phyloP scores from a whole-genome alignment of 2,797 vertebrate genomes.

The Chromobotia macracanthus region DNA sequence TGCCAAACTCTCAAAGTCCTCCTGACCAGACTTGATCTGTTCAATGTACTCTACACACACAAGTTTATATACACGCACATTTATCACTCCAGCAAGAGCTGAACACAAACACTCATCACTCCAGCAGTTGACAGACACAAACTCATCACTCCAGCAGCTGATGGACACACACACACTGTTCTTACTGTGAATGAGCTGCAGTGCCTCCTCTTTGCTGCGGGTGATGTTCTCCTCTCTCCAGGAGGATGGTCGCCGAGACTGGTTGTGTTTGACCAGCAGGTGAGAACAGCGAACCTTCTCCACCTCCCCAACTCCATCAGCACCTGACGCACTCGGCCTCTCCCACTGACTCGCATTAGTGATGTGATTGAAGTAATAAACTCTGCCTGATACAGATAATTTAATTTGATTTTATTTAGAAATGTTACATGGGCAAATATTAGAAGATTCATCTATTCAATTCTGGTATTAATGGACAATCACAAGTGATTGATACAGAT shows the following conservation, averaged over 20 bases:
- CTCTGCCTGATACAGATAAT: conserved; percentile 75
- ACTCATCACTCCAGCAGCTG: no score
- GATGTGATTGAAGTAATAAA: conserved; percentile 93
- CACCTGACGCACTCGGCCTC: conserved; percentile 78
- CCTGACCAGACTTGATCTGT: conserved; percentile 92
- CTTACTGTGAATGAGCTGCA: conserved; percentile 90
- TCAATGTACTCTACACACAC: conserved; percentile 88
- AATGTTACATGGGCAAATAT: no score
- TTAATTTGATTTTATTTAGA: no score
- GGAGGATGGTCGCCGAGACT: conserved; percentile 89
- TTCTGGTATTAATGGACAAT: no score
- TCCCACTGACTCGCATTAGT: conserved; percentile 94
- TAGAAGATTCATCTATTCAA: no score
- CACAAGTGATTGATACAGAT: no score
- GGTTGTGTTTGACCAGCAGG: conserved; percentile 92
- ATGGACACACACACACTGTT: background rate
- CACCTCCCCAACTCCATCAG: conserved; percentile 81
- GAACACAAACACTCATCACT: no score
- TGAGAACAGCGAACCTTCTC: conserved; percentile 91
- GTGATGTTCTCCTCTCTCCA: conserved; percentile 95
- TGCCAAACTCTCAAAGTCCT: conserved; percentile 89
- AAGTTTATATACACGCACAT: background rate
- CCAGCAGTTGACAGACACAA: no score
- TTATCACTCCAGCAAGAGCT: no score
- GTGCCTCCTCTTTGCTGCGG: conserved; percentile 88